Evolutionary conservation across 1,140 invertebrate genomes (phyloP), one percentile per base, ranked within the genome.

Genomic region (Cryptotermes secundus): DNA sequence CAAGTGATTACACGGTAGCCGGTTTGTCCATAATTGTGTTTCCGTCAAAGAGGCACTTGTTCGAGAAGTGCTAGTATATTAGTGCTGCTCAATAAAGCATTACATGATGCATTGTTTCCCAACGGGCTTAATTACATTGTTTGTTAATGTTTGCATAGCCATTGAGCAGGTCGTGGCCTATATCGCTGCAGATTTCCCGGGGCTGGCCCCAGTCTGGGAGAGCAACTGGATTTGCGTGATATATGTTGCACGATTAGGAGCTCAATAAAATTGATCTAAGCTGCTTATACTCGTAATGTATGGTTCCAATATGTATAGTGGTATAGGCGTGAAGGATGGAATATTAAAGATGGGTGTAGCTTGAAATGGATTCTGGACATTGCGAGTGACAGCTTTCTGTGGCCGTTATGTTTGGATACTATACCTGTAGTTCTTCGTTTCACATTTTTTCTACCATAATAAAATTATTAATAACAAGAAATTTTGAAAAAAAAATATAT

Each of bases 111-210:
- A 72, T 72, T 72, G 59, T 72, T 31, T 72, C 59, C 59, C 59
- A 72, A n/a, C 59, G 59, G 59, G 59, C 59, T 72, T 72, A 72
- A 72, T 72, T 72, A 72, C 59, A 72, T 72, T 72, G 59, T 72
- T 72, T 59, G 53, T 59, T 59, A 59, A 59, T 59, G 53, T 59
- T 59, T 72, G 59, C 31, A 31, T n/a, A 72, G 59, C n/a, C 59
- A 72, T 72, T 72, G 26, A 26, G 31, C 59, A 72, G 59, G 59
- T 72, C 59, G 59, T 12, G 59, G n/a, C 31, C 26, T 72, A 6
- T 72, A n/a, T 72, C 59, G 59, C n/a, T 31, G 9, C 59, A 72
- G 59, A 72, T 72, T 72, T 72, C 59, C 59, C 59, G 59, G 59
- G 59, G 59, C 26, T 10, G 26, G 31, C 59, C n/a, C n/a, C 59